Conservation (phyloP, 2,888 invertebrate species). For the Volucella inflata region DNA sequence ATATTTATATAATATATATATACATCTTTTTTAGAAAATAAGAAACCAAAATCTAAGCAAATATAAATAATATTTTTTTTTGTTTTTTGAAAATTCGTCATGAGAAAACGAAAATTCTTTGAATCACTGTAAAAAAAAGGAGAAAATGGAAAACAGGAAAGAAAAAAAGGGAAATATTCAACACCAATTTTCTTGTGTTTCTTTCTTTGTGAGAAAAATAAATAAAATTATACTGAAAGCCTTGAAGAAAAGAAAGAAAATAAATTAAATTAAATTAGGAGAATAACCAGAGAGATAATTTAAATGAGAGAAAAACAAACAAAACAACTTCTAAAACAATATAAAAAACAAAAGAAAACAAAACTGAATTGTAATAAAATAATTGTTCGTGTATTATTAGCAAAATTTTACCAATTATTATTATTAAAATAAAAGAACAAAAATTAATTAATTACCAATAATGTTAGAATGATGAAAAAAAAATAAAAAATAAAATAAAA, state of each 20-base stretch:
- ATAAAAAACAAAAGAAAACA: slow-evolving; percentile 15
- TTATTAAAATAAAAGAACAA: slow-evolving; percentile 36
- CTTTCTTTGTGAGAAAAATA: slow-evolving; percentile 30
- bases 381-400: slow-evolving; percentile 73
- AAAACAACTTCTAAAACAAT: slow-evolving; percentile 18
- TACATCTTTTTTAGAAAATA: slow-evolving; percentile 46
- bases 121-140: slow-evolving; percentile 44
- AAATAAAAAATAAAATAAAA: slow-evolving; percentile 56
- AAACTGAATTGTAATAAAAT: slow-evolving; percentile 34
- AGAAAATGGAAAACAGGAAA: slow-evolving; percentile 21
- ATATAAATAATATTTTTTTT: slow-evolving; percentile 38
- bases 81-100: slow-evolving; percentile 23
- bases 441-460: slow-evolving; percentile 44
- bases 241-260: slow-evolving; percentile 71
- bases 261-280: slow-evolving; percentile 51
- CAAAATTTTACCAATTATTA: slow-evolving; percentile 74
- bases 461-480: slow-evolving; percentile 44
- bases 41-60: slow-evolving; percentile 31
- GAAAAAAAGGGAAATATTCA: neutral
- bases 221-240: slow-evolving; percentile 32
- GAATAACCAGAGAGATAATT: slow-evolving; percentile 40
- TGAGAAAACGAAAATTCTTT: slow-evolving; percentile 25
- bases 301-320: slow-evolving; percentile 8
- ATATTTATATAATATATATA: slow-evolving; percentile 67
- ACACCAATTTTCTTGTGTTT: slow-evolving; percentile 44